Evolutionary conservation across 2,113 vertebrate species (phyloP), one percentile per base, ranked within the genome.

Genomic region (Axis porcinus): DNA sequence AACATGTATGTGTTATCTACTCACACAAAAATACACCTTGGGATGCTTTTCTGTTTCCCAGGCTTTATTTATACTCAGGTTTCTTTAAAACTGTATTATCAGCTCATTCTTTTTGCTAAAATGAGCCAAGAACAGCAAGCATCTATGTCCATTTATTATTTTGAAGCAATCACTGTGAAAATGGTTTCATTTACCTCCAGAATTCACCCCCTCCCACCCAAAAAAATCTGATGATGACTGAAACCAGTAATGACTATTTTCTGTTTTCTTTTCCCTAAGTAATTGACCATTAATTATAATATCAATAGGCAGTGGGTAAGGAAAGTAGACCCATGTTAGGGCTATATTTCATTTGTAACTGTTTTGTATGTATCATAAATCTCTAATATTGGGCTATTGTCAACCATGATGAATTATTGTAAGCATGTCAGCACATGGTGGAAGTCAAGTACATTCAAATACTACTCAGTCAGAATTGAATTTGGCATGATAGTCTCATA

Each of bases 391-490:
- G 99, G 98, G 98, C 99, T 99, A 99, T 99, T 98, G 99, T 99
- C 99, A 99, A 99, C 99, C 99, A 99, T 99, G 99, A 99, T 99
- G 99, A 99, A 99, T 99, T 99, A 99, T 99, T 99, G 99, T 99
- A 99, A 99, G 99, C 98, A 98, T 99, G 99, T 99, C 98, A 99
- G 99, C 99, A 99, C 99, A 99, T 99, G 99, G 99, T 99, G 99
- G 99, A 99, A 99, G 99, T 99, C 99, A 99, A 99, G 99, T 99
- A 99, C 99, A 99, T 99, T 99, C 99, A 99, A 99, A 99, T 99
- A 99, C 99, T 99, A 99, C 99, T 99, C 99, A 99, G 99, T 99
- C 99, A 99, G 99, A 99, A 99, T 99, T 99, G 99, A 99, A 99
- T 99, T 99, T 99, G 99, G 99, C 99, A 99, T 99, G 99, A 99